A percentile compares a stretch with the other conserved stretches of the same genome.
These are phyloP conservation scores for Avahi laniger DNA, from an alignment of 2,797 vertebrate species.

Conservation along the genomic window DNA sequence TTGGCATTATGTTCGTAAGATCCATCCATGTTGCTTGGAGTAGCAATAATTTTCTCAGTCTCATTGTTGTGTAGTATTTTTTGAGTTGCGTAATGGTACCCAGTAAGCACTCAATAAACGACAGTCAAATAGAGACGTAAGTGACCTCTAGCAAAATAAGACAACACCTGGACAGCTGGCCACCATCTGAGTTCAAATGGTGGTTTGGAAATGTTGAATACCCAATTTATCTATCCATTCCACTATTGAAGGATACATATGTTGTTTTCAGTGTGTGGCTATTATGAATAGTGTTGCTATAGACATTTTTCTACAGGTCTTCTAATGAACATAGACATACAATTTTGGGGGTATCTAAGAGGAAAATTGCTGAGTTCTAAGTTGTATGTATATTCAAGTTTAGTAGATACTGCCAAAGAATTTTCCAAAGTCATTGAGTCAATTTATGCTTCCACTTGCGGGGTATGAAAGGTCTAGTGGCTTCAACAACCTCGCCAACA, in stretches of 20 bases:
- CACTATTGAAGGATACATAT: neutral
- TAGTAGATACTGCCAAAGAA: neutral
- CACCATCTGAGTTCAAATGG: neutral
- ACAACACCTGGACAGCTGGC: neutral
- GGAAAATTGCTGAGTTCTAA: neutral
- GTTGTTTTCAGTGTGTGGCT: neutral
- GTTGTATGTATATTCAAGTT: neutral
- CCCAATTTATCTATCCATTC: neutral
- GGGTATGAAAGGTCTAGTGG: neutral
- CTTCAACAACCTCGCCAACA: neutral
- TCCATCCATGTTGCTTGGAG: neutral
- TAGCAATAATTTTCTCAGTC: neutral
- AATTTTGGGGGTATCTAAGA: neutral
- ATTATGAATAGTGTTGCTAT: neutral
- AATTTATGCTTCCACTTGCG: neutral
- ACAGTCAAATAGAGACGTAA: neutral
- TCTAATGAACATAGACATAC: neutral
- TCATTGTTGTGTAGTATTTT: neutral
- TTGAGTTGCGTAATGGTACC: neutral
- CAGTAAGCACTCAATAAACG: neutral
- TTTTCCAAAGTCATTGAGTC: neutral
- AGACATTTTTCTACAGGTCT: neutral
- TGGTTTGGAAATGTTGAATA: neutral
- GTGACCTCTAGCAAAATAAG: neutral
- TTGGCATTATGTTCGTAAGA: neutral